Percentiles rank a stretch among this genome's conserved stretches.
These are phyloP conservation scores for Drosophila pseudotalamancana DNA, from an alignment of 2,888 invertebrate species.

Conservation along the genomic window DNA sequence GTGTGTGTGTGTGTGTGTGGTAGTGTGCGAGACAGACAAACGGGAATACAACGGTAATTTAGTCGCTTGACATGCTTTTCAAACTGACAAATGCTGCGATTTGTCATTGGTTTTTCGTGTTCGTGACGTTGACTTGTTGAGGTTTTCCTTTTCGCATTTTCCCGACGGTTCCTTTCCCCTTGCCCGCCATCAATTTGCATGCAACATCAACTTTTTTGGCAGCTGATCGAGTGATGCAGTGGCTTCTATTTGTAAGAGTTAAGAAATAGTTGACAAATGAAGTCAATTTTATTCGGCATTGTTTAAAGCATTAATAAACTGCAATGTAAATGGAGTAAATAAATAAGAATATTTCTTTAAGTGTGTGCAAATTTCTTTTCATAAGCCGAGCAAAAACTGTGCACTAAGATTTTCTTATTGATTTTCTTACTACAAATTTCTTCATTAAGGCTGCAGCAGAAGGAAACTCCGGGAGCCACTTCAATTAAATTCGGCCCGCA, in stretches of 20 bases:
- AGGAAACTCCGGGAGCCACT: slow-evolving; percentile 14
- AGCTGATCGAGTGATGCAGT: not conserved
- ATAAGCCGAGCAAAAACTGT: not conserved
- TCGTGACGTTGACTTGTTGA: slow-evolving; percentile 38
- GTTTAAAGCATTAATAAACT: too few species aligned
- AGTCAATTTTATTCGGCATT: too few species aligned
- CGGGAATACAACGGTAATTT: slow-evolving; percentile 65
- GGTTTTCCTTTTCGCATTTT: slow-evolving; percentile 31
- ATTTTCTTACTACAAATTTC: slow-evolving; percentile 6
- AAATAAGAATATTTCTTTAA: not conserved
- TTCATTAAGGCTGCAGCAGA: not conserved
- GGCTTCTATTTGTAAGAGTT: not conserved
- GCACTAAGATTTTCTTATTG: slow-evolving; percentile 4
- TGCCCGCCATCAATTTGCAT: slow-evolving; percentile 37
- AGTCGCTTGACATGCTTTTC: slow-evolving; percentile 74
- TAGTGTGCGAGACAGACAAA: not conserved
- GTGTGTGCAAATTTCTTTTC: not conserved
- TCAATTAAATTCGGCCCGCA: slow-evolving; percentile 46
- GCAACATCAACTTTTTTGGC: slow-evolving; percentile 4
- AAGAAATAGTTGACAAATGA: not conserved
- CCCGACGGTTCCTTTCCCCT: slow-evolving; percentile 4
- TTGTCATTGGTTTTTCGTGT: slow-evolving; percentile 43
- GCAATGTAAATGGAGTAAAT: not conserved
- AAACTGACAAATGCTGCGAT: slow-evolving; percentile 67
- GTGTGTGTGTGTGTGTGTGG: not conserved